phyloP scores from a whole-genome alignment of 1,140 invertebrate species.

The Platyscapa corneri region DNA sequence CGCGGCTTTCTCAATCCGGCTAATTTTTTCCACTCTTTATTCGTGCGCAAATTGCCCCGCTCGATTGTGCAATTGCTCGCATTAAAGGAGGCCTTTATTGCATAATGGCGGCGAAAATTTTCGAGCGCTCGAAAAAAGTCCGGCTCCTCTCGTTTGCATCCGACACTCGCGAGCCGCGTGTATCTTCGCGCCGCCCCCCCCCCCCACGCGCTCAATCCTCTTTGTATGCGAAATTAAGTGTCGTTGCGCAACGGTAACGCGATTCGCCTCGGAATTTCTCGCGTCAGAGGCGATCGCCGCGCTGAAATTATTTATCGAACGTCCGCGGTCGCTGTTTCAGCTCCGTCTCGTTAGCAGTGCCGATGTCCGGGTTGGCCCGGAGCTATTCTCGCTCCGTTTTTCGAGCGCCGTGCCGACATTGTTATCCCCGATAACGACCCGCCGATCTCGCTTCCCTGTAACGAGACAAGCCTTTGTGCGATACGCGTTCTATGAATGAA shows the following conservation, averaged over 20 bases:
- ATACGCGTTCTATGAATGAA: constrained; percentile 6
- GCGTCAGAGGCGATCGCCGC: neutral
- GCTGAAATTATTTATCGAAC: constrained; percentile 19
- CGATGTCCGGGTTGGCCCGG: too few relatives aligned
- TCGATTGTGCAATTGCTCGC: neutral
- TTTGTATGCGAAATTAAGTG: constrained; percentile 6
- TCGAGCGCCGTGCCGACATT: neutral
- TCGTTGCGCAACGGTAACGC: neutral
- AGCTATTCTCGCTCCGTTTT: too few relatives aligned
- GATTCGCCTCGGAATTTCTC: neutral
- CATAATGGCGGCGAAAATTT: neutral
- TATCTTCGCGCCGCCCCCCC: neutral
- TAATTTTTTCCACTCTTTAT: neutral
- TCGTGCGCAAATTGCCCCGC: neutral
- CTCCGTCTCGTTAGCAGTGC: too few relatives aligned
- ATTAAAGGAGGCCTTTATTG: neutral
- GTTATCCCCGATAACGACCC: constrained; percentile 28
- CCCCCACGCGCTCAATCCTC: too few relatives aligned
- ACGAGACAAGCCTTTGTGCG: constrained; percentile 30
- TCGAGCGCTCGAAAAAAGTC: constrained; percentile 1
- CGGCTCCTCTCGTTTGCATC: neutral
- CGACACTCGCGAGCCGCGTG: neutral
- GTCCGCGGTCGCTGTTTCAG: neutral
- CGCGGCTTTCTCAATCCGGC: neutral
- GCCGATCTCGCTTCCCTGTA: constrained; percentile 39